Evolutionary conservation across 2,797 vertebrate genomes (phyloP), one percentile per base, ranked within the genome.

Genomic region (Gallinago solitaria): DNA sequence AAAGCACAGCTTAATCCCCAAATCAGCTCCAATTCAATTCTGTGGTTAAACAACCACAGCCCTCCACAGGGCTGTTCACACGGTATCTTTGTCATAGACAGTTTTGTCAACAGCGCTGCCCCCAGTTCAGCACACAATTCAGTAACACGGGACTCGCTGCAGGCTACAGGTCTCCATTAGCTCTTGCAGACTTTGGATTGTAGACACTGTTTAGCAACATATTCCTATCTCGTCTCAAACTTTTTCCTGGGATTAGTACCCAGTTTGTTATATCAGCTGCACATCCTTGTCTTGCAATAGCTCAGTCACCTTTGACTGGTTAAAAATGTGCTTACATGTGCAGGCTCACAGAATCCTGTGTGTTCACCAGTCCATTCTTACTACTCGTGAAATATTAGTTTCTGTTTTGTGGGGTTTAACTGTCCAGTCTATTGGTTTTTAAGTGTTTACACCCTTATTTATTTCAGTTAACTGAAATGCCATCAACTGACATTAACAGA

Each of bases 1-100:
- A 95, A 96, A 90, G 79, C 50, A 25, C 0, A 2, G 56, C 84
- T 73, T 95, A 94, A 95, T 91, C 86, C 77, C 24, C 76, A 77
- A 8, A 90, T 93, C 80, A 86, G 65, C 85, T 91, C 39, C 32
- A 43, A 83, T 69, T 79, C 25, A 39, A 39, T 39, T 39, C 39
- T 39, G 39, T 39, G 12, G 2, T 77, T 89, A 87, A 64, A 67
- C 60, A 12, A 60, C 45, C 2, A 0, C 50, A 79, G 73, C 20
- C 53, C 78, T 87, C 63, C 56, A 3, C 10, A 6, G 54, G 27
- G 57, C 53, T 50, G 59, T 20, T 89, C 93, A 81, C 28, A 24
- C 1, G 8, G 24, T 4, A 48, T 12, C 68, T 83, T 73, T 35
- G 53, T 33, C 67, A 87, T 19, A 63, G 11, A 77, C 16, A 23